These are phyloP conservation scores for Philaethria dido DNA, from an alignment of 2,888 invertebrate genomes.

Conservation along the genomic window DNA sequence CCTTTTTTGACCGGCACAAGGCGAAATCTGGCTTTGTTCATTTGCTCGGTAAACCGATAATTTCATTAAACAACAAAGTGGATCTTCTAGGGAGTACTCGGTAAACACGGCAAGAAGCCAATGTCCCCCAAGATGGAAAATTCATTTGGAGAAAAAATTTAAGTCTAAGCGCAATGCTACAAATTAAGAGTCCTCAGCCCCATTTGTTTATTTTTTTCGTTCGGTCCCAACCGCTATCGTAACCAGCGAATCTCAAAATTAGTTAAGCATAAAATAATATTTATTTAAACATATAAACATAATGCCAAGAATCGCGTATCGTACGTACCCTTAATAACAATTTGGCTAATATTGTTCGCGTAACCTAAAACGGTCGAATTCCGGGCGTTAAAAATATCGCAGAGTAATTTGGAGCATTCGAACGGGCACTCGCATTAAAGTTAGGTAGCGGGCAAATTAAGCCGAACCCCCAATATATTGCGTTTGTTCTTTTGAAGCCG, in stretches of 20 bases:
- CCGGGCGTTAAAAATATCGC: conserved; percentile 81
- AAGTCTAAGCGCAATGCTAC: conserved; percentile 63
- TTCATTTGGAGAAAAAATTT: conserved; percentile 79
- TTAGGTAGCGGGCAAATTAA: conserved; percentile 79
- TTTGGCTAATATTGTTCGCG: conserved; percentile 73
- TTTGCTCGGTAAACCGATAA: conserved; percentile 84
- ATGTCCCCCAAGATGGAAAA: conserved; percentile 81
- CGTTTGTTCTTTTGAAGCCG: conserved; percentile 83
- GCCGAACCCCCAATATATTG: conserved; percentile 81
- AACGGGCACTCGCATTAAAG: conserved; percentile 73
- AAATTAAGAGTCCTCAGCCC: conserved; percentile 61
- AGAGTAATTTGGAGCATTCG: conserved; percentile 81
- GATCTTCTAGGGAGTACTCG: conserved; percentile 71
- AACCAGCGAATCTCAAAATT: conserved; percentile 37
- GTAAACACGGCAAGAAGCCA: conserved; percentile 83
- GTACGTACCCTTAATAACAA: conserved; percentile 44
- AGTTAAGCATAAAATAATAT: conserved; percentile 31
- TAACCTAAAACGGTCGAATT: conserved; percentile 78
- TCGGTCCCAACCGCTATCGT: conserved; percentile 42
- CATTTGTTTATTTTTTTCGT: conserved; percentile 49
- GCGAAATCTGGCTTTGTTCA: conserved; percentile 83
- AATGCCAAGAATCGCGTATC: conserved; percentile 36
- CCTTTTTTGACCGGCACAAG: conserved; percentile 76
- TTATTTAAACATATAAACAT: conserved; percentile 12
- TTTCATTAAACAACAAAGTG: conserved; percentile 84